phyloP scores from a whole-genome alignment of 2,797 vertebrate species.

The Sebastes trivittatus region DNA sequence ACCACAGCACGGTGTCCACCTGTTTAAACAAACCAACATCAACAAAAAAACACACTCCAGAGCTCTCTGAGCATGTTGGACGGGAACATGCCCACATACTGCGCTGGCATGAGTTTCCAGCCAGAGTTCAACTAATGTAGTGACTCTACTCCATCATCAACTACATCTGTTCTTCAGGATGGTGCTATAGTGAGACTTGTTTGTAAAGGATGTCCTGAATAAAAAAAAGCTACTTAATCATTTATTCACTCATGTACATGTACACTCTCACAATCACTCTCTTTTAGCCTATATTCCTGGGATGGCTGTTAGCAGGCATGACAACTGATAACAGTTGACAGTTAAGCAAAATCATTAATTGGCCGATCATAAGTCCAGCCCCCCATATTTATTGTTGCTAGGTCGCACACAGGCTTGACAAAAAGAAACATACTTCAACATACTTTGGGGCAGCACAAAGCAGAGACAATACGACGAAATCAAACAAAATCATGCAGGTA shows the following conservation, averaged over 20 bases:
- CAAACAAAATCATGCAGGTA: too few species aligned
- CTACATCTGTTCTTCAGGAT: not conserved
- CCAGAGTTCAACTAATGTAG: not conserved
- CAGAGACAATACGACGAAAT: too few species aligned
- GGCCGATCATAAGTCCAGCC: too few species aligned
- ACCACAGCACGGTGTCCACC: not conserved
- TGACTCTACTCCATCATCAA: not conserved
- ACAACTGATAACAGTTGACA: not conserved
- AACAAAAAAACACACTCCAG: not conserved
- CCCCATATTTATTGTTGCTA: too few species aligned
- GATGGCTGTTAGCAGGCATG: not conserved
- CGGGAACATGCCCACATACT: not conserved
- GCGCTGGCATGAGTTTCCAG: not conserved
- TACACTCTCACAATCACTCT: not conserved
- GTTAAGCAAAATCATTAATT: not conserved
- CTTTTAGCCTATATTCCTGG: not conserved
- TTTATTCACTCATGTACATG: not conserved
- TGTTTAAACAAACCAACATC: constrained; percentile 29
- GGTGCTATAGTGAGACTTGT: not conserved
- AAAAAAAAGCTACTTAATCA: not conserved
- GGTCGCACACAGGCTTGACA: too few species aligned
- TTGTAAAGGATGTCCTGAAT: not conserved
- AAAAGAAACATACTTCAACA: too few species aligned
- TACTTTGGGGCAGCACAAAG: too few species aligned
- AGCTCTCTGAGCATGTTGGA: not conserved